Evolutionary conservation across 2,888 invertebrate genomes (phyloP).

Genomic region (Lathronympha strigana): DNA sequence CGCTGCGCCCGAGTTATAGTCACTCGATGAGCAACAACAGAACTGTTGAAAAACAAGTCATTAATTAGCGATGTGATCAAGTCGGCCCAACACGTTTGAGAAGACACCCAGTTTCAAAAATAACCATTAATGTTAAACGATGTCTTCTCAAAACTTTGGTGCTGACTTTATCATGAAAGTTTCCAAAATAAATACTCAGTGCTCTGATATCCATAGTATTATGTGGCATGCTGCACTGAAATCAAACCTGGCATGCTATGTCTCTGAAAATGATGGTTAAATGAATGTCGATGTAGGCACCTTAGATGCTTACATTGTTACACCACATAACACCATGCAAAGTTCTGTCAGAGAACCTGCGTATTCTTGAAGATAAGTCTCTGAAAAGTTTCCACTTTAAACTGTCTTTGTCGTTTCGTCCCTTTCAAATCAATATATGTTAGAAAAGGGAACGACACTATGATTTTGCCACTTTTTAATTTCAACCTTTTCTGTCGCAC

Average conservation of each 20-base stretch:
- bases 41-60: slow-evolving; percentile 84
- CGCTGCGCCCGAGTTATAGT: slow-evolving; percentile 82
- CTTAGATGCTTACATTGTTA: slow-evolving; percentile 44
- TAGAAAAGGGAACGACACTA: too few relatives aligned
- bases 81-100: slow-evolving; percentile 72
- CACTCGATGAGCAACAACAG: slow-evolving; percentile 83
- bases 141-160: slow-evolving; percentile 75
- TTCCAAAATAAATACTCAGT: slow-evolving; percentile 66
- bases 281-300: slow-evolving; percentile 37
- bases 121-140: slow-evolving; percentile 41
- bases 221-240: slow-evolving; percentile 73
- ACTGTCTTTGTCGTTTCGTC: background rate
- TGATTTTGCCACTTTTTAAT: too few relatives aligned
- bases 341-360: slow-evolving; percentile 22
- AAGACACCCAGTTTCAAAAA: slow-evolving; percentile 58
- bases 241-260: slow-evolving; percentile 35
- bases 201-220: slow-evolving; percentile 77
- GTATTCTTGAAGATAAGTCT: slow-evolving; percentile 21
- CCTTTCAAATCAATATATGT: too few relatives aligned
- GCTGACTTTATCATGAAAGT: slow-evolving; percentile 74
- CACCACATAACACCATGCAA: slow-evolving; percentile 82
- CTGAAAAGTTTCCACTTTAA: background rate
- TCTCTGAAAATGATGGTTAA: slow-evolving; percentile 41
- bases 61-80: slow-evolving; percentile 83
- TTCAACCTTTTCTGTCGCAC: too few relatives aligned